Percentiles rank a stretch among this genome's conserved stretches.
These are phyloP conservation scores for Bradynema listronoti DNA, from an alignment of 1,140 invertebrate genomes.

Conservation along the genomic window DNA sequence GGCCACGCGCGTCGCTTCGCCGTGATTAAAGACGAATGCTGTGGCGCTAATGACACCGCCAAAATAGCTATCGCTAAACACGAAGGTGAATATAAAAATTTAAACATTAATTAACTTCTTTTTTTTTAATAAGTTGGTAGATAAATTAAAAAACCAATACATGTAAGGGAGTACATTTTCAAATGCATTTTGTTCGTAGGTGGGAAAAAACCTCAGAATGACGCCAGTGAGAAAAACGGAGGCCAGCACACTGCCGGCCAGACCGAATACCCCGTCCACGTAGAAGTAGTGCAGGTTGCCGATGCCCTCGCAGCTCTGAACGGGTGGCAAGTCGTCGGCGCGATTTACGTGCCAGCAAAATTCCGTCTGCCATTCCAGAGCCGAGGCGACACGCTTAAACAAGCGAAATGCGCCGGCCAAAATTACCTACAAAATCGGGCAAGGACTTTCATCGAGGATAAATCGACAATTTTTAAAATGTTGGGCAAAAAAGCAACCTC, in stretches of 20 bases:
- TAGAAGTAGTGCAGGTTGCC: conserved; percentile 57
- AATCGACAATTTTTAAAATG: conserved; percentile 15
- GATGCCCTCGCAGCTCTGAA: conserved; percentile 69
- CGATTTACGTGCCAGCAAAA: conserved; percentile 66
- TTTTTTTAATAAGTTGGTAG: conserved; percentile 6
- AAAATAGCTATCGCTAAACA: conserved; percentile 64
- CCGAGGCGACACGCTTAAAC: conserved; percentile 60
- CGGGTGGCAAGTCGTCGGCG: conserved; percentile 64
- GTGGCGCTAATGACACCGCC: conserved; percentile 68
- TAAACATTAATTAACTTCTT: no score
- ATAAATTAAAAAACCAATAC: conserved; percentile 17
- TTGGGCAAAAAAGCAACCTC: conserved; percentile 64
- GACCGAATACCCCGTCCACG: conserved; percentile 42
- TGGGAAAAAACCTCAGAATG: conserved; percentile 37
- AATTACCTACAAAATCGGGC: conserved; percentile 61
- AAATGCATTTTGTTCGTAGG: no score
- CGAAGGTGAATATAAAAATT: no score
- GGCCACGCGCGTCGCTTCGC: conserved; percentile 71
- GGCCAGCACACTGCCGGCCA: conserved; percentile 48
- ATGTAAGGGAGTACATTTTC: no score
- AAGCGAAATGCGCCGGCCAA: conserved; percentile 63
- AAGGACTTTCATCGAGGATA: conserved; percentile 1
- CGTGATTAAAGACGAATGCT: conserved; percentile 73
- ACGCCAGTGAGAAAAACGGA: conserved; percentile 46
- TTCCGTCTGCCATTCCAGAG: conserved; percentile 59